Conservation (phyloP, 2,797 vertebrate species). For the Pangasius macronema region DNA sequence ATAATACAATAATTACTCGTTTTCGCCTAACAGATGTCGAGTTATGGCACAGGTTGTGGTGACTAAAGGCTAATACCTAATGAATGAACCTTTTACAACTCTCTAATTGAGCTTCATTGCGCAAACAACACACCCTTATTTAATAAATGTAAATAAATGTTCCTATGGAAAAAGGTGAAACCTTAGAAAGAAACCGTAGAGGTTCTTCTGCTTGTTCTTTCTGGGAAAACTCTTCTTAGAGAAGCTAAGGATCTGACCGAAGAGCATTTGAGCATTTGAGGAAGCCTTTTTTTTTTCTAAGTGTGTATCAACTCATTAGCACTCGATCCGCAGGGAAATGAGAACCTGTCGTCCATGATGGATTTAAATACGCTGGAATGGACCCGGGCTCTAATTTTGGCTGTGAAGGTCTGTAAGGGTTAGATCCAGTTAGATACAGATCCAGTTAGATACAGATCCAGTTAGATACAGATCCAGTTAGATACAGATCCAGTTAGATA, state of each 20-base stretch:
- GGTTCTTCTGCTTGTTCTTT: neutral
- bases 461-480: too few relatives aligned
- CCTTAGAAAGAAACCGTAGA: neutral
- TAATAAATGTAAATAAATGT: neutral
- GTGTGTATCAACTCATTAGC: conserved; percentile 10
- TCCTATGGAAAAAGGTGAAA: neutral
- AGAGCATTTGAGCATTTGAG: neutral
- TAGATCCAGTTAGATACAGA: too few relatives aligned
- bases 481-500: too few relatives aligned
- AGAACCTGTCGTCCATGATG: neutral
- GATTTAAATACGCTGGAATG: neutral
- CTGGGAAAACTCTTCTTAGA: neutral
- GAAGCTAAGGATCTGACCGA: neutral
- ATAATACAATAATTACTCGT: neutral
- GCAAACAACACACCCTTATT: neutral
- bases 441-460: too few relatives aligned
- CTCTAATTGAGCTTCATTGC: neutral
- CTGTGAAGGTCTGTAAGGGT: neutral
- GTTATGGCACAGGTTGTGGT: neutral
- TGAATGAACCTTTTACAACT: neutral
- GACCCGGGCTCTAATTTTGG: neutral
- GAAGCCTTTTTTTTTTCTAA: too few relatives aligned
- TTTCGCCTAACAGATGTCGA: neutral
- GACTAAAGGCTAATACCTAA: neutral
- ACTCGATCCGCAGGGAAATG: neutral